Percentiles rank a stretch among this genome's conserved stretches.
phyloP scores from a whole-genome alignment of 2,797 vertebrate species.

The Notolepis coatsorum region DNA sequence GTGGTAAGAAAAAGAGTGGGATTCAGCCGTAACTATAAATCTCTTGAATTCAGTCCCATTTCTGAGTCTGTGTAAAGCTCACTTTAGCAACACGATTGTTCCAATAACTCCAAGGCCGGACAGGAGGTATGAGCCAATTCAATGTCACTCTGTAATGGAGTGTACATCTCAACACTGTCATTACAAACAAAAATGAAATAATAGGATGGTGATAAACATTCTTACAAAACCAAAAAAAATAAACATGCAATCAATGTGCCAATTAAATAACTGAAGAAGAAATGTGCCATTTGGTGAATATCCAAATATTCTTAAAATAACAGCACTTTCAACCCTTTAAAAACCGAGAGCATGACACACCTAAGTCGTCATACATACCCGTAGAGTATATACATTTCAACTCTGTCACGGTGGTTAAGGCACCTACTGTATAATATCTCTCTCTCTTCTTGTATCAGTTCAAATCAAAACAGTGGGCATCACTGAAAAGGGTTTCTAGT shows the following conservation, averaged over 20 bases:
- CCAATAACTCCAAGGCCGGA: slow-evolving; percentile 15
- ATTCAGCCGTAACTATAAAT: slow-evolving; percentile 12
- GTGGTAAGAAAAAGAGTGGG: slow-evolving; percentile 39
- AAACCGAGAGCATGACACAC: slow-evolving; percentile 44
- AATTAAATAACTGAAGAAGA: slow-evolving; percentile 60
- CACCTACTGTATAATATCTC: slow-evolving; percentile 31
- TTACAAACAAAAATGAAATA: slow-evolving; percentile 23
- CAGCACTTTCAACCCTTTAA: slow-evolving; percentile 20
- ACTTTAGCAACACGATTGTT: slow-evolving; percentile 21
- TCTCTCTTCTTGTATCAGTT: slow-evolving; percentile 19
- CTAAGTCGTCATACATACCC: slow-evolving; percentile 29
- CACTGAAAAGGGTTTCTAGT: slow-evolving; percentile 19
- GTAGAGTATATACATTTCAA: slow-evolving; percentile 35
- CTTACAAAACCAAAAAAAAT: slow-evolving; percentile 30
- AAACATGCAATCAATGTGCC: slow-evolving; percentile 63
- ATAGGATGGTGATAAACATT: slow-evolving; percentile 35
- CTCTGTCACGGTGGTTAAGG: slow-evolving; percentile 42
- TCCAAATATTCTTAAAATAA: slow-evolving; percentile 36
- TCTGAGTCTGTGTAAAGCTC: slow-evolving; percentile 17
- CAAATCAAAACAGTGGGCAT: slow-evolving; percentile 28
- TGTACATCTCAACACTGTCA: slow-evolving; percentile 21
- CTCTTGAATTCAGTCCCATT: not conserved
- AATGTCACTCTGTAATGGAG: slow-evolving; percentile 39
- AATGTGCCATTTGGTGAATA: slow-evolving; percentile 49
- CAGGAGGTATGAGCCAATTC: slow-evolving; percentile 26